Evolutionary conservation across 2,888 invertebrate species (phyloP), one percentile per base, ranked within the genome.

Genomic region (Scaptomyza tumidula): DNA sequence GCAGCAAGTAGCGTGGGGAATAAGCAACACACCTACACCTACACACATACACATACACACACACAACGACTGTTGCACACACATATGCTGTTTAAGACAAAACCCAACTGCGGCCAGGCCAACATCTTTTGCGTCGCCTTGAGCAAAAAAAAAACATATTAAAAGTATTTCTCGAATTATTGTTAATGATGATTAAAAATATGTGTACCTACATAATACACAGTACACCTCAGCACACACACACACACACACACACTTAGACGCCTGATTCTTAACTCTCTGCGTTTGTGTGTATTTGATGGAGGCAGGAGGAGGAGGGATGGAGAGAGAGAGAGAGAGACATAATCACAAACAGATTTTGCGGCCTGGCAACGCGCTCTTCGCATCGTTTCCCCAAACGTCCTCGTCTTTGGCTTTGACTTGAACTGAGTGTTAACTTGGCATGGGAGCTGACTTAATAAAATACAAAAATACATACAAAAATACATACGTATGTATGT

Each of bases 181-280:
- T 87, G 88, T 90, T 90, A 90, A 90, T 90, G 90, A 88, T 90
- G 90, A 90, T 90, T 90, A 90, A 90, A 90, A 90, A 88, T 82
- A 75, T 80, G 76, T 82, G 88, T 87, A 78, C 84, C 77, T 58
- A 65, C 80, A 80, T 68, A 76, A 74, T 60, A 80, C 76, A 63
- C 59, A 76, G 70, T 48, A 71, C 76, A 76, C 75, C 76, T 79
- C 62, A 63, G 80, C 59, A 68, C 77, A 72, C 71, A 61, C 46
- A 72, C 71, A 61, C 46, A 72, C 71, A 61, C 46, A n/a, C 59
- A 68, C 77, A 72, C 71, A 61, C 46, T 55, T 67, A 52, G 46
- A 53, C 54, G 35, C 33, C 4, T 35, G 11, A 29, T 2, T n/a
- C 14, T 9, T 1, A 35, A 43, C 24, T 31, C 5, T 29, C 1